Evolutionary conservation across 2,113 vertebrate genomes (phyloP).

Genomic region (Zosterops lateralis): DNA sequence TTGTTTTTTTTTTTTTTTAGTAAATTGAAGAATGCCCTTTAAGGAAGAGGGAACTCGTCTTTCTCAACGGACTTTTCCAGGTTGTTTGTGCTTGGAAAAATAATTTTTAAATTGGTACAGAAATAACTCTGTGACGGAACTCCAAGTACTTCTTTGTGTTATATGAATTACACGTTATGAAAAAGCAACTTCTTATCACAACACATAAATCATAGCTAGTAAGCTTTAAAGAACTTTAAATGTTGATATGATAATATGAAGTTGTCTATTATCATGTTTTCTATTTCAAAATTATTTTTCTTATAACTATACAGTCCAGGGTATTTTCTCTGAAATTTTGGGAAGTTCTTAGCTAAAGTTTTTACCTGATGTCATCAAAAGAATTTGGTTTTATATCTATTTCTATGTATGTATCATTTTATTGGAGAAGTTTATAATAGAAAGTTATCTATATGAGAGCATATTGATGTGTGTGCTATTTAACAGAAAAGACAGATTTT

Average conservation of each 20-base stretch:
- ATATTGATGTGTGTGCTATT: background rate
- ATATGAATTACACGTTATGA: background rate
- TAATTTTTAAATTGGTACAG: background rate
- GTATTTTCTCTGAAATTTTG: background rate
- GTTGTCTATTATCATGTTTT: background rate
- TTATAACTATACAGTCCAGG: background rate
- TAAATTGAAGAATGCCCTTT: background rate
- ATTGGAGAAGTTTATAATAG: background rate
- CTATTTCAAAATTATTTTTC: background rate
- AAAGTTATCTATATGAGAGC: background rate
- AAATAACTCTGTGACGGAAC: background rate
- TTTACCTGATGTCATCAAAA: background rate
- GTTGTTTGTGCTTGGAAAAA: background rate
- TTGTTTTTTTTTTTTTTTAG: background rate
- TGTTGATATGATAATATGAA: background rate
- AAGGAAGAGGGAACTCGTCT: background rate
- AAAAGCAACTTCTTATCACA: background rate
- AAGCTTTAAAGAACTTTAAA: background rate
- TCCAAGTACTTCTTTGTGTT: background rate
- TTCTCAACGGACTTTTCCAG: background rate
- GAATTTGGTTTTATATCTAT: background rate
- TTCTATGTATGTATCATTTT: background rate
- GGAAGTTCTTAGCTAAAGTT: background rate
- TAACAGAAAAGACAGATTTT: background rate
- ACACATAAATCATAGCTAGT: background rate